phyloP scores from a whole-genome alignment of 1,140 invertebrate genomes.

The Drosophila nannoptera region DNA sequence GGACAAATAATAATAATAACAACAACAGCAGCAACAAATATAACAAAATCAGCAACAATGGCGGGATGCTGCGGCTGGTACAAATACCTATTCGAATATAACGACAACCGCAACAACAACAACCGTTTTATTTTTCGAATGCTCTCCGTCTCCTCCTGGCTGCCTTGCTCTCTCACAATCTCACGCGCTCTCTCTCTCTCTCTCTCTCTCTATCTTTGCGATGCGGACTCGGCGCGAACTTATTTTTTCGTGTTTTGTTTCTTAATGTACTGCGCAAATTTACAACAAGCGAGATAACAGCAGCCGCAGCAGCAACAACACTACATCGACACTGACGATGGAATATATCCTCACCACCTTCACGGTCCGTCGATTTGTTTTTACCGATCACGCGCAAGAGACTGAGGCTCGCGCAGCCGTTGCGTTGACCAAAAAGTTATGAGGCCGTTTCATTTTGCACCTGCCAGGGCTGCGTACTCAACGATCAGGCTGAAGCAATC shows the following conservation, averaged over 20 bases:
- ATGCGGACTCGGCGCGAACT: constrained; percentile 10
- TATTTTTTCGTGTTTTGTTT: constrained; percentile 20
- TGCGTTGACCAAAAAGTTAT: constrained; percentile 62
- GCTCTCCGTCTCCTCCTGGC: constrained; percentile 29
- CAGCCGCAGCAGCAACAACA: constrained; percentile 53
- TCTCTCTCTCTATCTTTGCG: background rate
- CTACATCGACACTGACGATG: constrained; percentile 45
- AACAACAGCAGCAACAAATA: constrained; percentile 27
- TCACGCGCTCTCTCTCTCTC: constrained; percentile 8
- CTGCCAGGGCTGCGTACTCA: constrained; percentile 50
- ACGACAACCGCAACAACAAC: constrained; percentile 35
- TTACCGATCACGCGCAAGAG: constrained; percentile 73
- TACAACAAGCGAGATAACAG: constrained; percentile 49
- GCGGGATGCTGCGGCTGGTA: constrained; percentile 44
- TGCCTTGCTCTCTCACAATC: constrained; percentile 14
- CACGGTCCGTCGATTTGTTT: constrained; percentile 68
- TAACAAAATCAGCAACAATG: constrained; percentile 51
- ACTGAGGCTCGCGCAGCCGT: constrained; percentile 49
- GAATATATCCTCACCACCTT: constrained; percentile 73
- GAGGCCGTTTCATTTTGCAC: constrained; percentile 58
- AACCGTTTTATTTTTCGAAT: constrained; percentile 51
- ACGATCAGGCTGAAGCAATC: constrained; percentile 10
- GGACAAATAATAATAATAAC: constrained; percentile 31
- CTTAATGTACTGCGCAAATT: constrained; percentile 63
- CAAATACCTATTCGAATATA: constrained; percentile 26